Conservation (phyloP, 53 echinoderm and acorn worm species). For the Arbacia lixula region DNA sequence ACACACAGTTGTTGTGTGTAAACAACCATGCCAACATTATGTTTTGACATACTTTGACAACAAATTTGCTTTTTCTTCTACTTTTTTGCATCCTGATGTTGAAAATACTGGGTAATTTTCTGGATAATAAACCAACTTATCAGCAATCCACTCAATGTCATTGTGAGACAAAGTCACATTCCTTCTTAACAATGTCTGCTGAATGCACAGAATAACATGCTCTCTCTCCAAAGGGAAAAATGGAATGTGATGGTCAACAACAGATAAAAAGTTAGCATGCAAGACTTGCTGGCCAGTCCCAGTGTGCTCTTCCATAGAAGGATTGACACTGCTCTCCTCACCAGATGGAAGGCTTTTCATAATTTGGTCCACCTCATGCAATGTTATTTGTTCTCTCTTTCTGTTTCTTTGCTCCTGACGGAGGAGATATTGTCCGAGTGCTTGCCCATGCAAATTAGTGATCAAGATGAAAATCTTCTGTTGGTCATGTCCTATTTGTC, state of each 20-base stretch:
- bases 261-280: slow-evolving; percentile 47
- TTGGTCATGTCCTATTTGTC: slow-evolving; percentile 39
- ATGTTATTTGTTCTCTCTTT: slow-evolving; percentile 11
- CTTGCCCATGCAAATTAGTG: slow-evolving; percentile 27
- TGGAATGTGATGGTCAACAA: slow-evolving; percentile 62
- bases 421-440: not conserved
- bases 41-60: slow-evolving; percentile 41
- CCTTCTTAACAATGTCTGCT: slow-evolving; percentile 39
- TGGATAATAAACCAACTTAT: slow-evolving; percentile 74
- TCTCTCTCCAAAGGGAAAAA: slow-evolving; percentile 81
- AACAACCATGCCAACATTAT: too few relatives aligned
- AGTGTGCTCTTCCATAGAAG: slow-evolving; percentile 6
- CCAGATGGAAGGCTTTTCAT: not conserved
- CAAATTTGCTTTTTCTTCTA: slow-evolving; percentile 79
- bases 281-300: not conserved
- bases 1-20: too few relatives aligned
- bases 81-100: slow-evolving; percentile 84
- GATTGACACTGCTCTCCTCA: not conserved
- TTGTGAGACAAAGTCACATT: slow-evolving; percentile 47
- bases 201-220: slow-evolving; percentile 74
- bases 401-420: not conserved
- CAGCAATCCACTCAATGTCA: slow-evolving; percentile 82
- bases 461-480: slow-evolving; percentile 32
- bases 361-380: slow-evolving; percentile 33
- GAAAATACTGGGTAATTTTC: slow-evolving; percentile 69